Evolutionary conservation across 2,888 invertebrate genomes (phyloP), one percentile per base, ranked within the genome.

Genomic region (Acanthacorydalis orientalis): DNA sequence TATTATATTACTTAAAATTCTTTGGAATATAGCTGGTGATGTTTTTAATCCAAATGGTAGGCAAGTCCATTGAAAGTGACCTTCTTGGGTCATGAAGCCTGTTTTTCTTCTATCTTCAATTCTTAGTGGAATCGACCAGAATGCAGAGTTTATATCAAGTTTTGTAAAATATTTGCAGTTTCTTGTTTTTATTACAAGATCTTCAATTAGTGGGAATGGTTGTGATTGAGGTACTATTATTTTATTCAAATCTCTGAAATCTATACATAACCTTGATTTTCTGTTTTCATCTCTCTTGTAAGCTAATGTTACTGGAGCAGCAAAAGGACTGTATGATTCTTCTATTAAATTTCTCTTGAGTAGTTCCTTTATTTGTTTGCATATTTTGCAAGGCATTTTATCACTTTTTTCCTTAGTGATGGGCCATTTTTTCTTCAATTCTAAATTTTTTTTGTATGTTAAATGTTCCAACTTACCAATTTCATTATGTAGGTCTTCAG

Each of bases 111-210:
- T 55, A 46, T 62, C 60, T 55, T 55, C 49, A 32, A 58, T 51
- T 51, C 53, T 45, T 34, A 60, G 45, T 4, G 60, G 60, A 7
- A 62, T 61, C 12, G 59, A 59, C 60, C 62, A 63, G 52, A 64
- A 64, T 33, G 60, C 62, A 8, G 59, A 60, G 49, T 62, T 62
- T 47, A 61, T 57, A 41, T 62, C 61, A 0, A 62, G 35, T 4
- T 55, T 59, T 12, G 59, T 49, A 47, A 59, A 62, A 52, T 51
- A 60, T 41, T 56, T 56, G 43, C 59, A 62, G 46, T 60, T 56
- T 51, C 53, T 53, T 6, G 59, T 58, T 46, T 57, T 59, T 41
- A 54, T 39, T 46, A 60, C 53, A 47, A 61, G 47, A 56, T 51
- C 43, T 11, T 59, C 58, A 43, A 60, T 60, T 7, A 58, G 41